Conservation (phyloP, 2,113 vertebrate species). For the human region GRCh38 chr5:463001-463500, state of each 20-base stretch:
- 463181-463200: background rate
- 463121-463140: background rate
- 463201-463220: too few relatives aligned
- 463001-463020: too few relatives aligned
- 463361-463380: background rate
- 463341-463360: background rate
- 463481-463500: background rate
- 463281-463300: background rate
- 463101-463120: too few relatives aligned
- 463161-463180: too few relatives aligned
- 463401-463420: background rate
- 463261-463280: background rate
- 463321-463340: background rate
- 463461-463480: background rate
- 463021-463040: too few relatives aligned
- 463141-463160: background rate
- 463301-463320: background rate
- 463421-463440: background rate
- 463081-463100: too few relatives aligned
- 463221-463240: too few relatives aligned
- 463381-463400: background rate
- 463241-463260: too few relatives aligned
- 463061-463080: too few relatives aligned
- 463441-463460: accelerated
- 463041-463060: too few relatives aligned